Conservation (phyloP, 2,888 invertebrate genomes). For the Drymonia ruficornis region DNA sequence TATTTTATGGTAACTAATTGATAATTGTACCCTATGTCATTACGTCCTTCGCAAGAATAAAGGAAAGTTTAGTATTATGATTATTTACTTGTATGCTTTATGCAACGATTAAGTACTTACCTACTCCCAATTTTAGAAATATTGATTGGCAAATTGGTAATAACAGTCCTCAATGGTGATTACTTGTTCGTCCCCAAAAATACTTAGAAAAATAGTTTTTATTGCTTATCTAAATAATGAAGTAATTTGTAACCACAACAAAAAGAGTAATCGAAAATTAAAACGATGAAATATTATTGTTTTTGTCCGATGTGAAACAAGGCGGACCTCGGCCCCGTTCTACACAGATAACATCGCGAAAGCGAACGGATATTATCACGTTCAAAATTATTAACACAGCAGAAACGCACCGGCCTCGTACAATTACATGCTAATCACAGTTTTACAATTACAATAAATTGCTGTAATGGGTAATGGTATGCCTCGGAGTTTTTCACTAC, state of each 20-base stretch:
- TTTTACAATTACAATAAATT: constrained; percentile 62
- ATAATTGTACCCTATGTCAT: no score
- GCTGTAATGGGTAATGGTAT: constrained; percentile 37
- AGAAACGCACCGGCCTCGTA: constrained; percentile 47
- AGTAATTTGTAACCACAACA: no score
- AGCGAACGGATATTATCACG: constrained; percentile 47
- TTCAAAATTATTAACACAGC: constrained; percentile 53
- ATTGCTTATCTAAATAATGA: no score
- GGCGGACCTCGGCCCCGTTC: constrained; percentile 36
- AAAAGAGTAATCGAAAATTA: not conserved
- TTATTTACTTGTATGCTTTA: no score
- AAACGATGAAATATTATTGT: not conserved
- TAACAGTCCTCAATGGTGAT: no score
- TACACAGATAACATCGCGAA: constrained; percentile 51
- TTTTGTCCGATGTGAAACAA: constrained; percentile 9
- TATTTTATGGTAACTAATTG: not conserved
- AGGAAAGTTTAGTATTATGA: no score
- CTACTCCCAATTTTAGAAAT: no score
- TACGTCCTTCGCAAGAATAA: no score
- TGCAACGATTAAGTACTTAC: no score
- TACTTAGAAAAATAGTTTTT: no score
- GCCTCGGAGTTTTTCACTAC: constrained; percentile 39
- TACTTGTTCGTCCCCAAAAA: no score
- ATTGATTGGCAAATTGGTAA: no score
- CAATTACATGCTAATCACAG: constrained; percentile 76